phyloP scores from a whole-genome alignment of 2,888 invertebrate genomes.

The Spodoptera picta region DNA sequence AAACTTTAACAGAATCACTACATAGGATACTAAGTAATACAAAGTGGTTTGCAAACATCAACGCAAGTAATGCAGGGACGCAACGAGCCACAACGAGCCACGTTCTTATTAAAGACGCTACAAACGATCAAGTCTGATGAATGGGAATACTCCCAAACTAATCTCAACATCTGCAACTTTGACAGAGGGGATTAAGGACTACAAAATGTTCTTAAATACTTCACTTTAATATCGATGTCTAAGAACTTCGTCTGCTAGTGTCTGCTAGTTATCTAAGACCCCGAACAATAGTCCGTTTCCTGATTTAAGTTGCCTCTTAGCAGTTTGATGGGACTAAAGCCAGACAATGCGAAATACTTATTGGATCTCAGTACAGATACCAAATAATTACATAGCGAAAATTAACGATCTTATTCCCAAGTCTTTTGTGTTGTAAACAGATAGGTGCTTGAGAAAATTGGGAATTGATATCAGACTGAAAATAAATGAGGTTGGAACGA shows the following conservation, averaged over 20 bases:
- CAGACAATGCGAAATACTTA: conserved; percentile 41
- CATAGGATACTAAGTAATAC: conserved; percentile 1
- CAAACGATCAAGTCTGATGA: conserved; percentile 68
- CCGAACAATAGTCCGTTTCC: conserved; percentile 58
- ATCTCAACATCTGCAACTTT: conserved; percentile 71
- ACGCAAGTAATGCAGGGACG: conserved; percentile 17
- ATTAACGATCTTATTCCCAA: conserved; percentile 31
- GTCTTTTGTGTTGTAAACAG: conserved; percentile 28
- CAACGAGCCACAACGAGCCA: conserved; percentile 8
- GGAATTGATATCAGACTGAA: conserved; percentile 22
- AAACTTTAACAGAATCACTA: conserved; percentile 8
- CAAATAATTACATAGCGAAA: conserved; percentile 48
- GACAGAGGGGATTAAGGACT: conserved; percentile 66
- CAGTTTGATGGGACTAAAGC: conserved; percentile 32
- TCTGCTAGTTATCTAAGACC: conserved; percentile 50
- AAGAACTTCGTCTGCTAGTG: conserved; percentile 62
- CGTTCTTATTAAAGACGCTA: conserved; percentile 40
- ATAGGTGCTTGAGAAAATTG: conserved; percentile 36
- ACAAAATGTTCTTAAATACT: conserved; percentile 66
- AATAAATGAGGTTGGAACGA: conserved; percentile 32
- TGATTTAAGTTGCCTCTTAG: conserved; percentile 44
- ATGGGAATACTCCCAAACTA: conserved; percentile 71
- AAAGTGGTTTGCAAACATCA: conserved; percentile 31
- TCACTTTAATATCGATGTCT: conserved; percentile 62
- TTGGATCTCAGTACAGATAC: conserved; percentile 33